Conservation (phyloP, 1,140 invertebrate species). For the Aricia agestis region DNA sequence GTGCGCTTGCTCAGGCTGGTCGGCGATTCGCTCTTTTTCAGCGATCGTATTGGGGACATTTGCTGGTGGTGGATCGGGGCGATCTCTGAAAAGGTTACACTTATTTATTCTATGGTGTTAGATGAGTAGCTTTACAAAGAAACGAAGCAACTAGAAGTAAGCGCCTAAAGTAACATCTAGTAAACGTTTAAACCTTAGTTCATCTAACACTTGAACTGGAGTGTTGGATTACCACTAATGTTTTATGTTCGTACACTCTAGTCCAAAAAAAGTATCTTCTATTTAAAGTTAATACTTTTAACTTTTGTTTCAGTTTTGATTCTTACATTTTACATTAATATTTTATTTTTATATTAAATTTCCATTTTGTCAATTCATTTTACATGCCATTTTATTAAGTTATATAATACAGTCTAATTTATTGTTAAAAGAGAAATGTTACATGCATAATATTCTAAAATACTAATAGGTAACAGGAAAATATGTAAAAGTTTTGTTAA, state of each 20-base stretch:
- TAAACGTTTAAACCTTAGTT: slow-evolving; percentile 32
- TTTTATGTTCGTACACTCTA: background rate
- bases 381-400: background rate
- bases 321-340: background rate
- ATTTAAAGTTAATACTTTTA: background rate
- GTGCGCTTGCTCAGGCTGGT: slow-evolving; percentile 66
- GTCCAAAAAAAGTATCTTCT: background rate
- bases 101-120: slow-evolving; percentile 24
- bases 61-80: slow-evolving; percentile 72
- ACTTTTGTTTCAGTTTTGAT: background rate
- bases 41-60: slow-evolving; percentile 70
- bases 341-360: background rate
- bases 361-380: background rate
- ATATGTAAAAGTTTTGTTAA: no score
- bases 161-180: slow-evolving; percentile 9
- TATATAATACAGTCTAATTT: background rate
- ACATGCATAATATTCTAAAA: background rate
- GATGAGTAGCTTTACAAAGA: slow-evolving; percentile 21
- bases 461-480: background rate
- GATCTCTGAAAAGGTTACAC: slow-evolving; percentile 69
- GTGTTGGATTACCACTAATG: background rate
- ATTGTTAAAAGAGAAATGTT: background rate
- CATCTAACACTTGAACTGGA: background rate
- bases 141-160: slow-evolving; percentile 22
- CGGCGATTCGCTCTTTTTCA: slow-evolving; percentile 71